These are phyloP conservation scores for Gastrophysa polygoni DNA, from an alignment of 2,888 invertebrate species.

Conservation along the genomic window DNA sequence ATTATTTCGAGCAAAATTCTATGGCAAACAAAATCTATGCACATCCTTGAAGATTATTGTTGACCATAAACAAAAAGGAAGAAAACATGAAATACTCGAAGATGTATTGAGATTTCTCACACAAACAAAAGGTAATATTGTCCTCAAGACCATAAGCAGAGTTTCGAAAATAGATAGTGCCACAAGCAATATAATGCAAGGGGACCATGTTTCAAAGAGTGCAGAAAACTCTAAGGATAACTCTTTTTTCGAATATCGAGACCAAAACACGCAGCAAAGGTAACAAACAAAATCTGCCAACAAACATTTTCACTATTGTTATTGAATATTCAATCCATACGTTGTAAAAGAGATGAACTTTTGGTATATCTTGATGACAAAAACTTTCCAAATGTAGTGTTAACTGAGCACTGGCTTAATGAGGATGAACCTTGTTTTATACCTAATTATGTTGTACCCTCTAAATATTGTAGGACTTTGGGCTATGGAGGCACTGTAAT, in stretches of 20 bases:
- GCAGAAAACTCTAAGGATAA: background rate
- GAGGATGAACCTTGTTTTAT: background rate
- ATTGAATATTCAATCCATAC: conserved; percentile 4
- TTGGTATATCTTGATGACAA: conserved; percentile 12
- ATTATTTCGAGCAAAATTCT: background rate
- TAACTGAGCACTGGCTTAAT: background rate
- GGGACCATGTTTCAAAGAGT: background rate
- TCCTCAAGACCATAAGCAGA: conserved; percentile 2
- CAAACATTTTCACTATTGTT: background rate
- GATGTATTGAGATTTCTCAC: background rate
- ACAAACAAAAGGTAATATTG: background rate
- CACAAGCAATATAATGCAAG: background rate
- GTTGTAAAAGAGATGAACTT: conserved; percentile 11
- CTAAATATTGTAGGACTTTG: background rate
- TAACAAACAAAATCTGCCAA: background rate
- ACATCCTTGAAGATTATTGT: background rate
- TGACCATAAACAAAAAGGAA: conserved; percentile 1
- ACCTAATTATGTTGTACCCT: background rate
- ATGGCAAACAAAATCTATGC: background rate
- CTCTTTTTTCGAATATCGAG: background rate
- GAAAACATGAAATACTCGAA: background rate
- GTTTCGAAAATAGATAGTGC: background rate
- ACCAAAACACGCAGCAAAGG: background rate
- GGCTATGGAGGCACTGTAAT: conserved; percentile 9
- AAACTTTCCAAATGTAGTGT: background rate